These are phyloP conservation scores for Scytalopus superciliaris DNA, from an alignment of 2,113 vertebrate genomes.

Conservation along the genomic window DNA sequence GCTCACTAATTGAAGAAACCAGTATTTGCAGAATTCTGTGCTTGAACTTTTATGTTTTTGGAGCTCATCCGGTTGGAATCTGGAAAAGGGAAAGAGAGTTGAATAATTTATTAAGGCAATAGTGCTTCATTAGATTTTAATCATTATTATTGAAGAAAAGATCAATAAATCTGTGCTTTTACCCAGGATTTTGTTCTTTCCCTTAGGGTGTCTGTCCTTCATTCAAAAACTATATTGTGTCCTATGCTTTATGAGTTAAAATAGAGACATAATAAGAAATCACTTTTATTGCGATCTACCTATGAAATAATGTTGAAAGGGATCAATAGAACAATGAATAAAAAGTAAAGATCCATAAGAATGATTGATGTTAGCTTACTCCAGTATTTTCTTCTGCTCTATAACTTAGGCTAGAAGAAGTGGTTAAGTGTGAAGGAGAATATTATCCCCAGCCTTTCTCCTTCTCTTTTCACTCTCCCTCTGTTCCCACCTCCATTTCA, in stretches of 20 bases:
- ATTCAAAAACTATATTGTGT: not conserved
- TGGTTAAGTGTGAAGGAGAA: slow-evolving; percentile 5
- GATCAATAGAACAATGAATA: slow-evolving; percentile 59
- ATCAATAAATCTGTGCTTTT: slow-evolving; percentile 43
- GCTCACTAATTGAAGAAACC: not conserved
- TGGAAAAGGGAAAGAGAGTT: not conserved
- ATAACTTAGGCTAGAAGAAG: not conserved
- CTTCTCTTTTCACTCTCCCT: not conserved
- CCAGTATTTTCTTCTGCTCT: not conserved
- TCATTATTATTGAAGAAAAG: slow-evolving; percentile 40
- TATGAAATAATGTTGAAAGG: slow-evolving; percentile 34
- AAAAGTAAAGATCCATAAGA: slow-evolving; percentile 25
- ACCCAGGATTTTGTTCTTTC: not conserved
- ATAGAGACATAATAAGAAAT: slow-evolving; percentile 51
- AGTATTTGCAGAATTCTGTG: not conserved
- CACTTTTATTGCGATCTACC: slow-evolving; percentile 12
- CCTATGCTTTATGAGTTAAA: slow-evolving; percentile 13
- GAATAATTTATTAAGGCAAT: slow-evolving; percentile 53
- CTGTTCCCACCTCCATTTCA: not conserved
- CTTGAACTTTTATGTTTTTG: not conserved
- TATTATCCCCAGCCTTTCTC: not conserved
- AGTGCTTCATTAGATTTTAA: slow-evolving; percentile 38
- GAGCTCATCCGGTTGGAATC: not conserved
- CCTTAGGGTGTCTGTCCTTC: slow-evolving; percentile 4
- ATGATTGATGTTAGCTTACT: slow-evolving; percentile 36